Evolutionary conservation across 1,140 invertebrate genomes (phyloP).

Genomic region (Lasioglossum albipes): DNA sequence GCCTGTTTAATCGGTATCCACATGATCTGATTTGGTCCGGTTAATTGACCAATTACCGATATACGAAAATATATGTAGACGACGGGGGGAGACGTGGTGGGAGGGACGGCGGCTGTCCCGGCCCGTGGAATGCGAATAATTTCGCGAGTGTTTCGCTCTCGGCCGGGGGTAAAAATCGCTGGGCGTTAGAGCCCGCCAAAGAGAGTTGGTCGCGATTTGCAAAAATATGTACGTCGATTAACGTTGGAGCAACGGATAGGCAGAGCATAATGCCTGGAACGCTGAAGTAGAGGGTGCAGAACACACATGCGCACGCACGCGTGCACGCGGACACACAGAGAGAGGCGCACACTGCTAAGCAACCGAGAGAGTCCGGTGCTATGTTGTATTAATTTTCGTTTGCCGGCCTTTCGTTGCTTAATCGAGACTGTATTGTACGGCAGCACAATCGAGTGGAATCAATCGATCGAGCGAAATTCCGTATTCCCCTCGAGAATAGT

Average conservation of each 20-base stretch:
- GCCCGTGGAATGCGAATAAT: neutral
- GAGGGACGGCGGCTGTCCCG: neutral
- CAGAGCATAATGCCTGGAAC: constrained; percentile 23
- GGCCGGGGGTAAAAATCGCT: neutral
- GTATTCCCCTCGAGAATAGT: constrained; percentile 42
- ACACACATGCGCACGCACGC: neutral
- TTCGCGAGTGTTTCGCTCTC: neutral
- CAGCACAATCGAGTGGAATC: constrained; percentile 66
- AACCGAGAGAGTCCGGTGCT: neutral
- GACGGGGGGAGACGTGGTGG: neutral
- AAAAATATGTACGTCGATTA: neutral
- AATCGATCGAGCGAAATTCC: constrained; percentile 64
- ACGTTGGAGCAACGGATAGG: constrained; percentile 6
- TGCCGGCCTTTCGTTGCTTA: constrained; percentile 63
- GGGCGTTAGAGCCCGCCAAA: neutral
- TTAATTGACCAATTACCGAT: constrained; percentile 28
- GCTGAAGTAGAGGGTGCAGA: constrained; percentile 12
- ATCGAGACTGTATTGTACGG: constrained; percentile 68
- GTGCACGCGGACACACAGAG: constrained; percentile 24
- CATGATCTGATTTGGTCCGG: constrained; percentile 35
- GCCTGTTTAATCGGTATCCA: constrained; percentile 40
- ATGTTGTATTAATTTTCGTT: constrained; percentile 72
- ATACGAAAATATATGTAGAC: constrained; percentile 9
- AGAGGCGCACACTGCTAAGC: constrained; percentile 10
- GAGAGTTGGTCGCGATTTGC: neutral